These are phyloP conservation scores for Hyposoter didymator DNA, from an alignment of 2,888 invertebrate species.

Conservation along the genomic window DNA sequence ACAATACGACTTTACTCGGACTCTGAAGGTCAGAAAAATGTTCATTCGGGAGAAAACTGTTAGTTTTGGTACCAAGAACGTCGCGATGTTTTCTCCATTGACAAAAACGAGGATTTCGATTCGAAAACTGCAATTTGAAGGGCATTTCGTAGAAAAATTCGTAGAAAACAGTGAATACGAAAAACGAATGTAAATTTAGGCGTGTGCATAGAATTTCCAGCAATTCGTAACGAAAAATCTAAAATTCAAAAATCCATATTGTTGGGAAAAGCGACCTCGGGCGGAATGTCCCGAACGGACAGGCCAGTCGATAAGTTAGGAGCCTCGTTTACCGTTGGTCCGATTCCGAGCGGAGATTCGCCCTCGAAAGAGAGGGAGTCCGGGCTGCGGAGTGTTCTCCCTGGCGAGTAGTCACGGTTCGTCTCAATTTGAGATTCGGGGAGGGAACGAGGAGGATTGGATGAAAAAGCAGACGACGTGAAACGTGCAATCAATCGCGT, in stretches of 20 bases:
- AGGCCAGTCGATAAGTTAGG: constrained; percentile 40
- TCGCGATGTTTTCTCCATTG: no score
- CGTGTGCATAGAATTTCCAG: not conserved
- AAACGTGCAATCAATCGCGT: constrained; percentile 19
- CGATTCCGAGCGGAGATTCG: constrained; percentile 6
- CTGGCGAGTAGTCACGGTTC: not conserved
- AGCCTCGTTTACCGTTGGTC: constrained; percentile 45
- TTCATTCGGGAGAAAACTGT: no score
- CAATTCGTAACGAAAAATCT: not conserved
- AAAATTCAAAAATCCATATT: not conserved
- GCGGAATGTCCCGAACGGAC: not conserved
- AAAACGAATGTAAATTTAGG: no score
- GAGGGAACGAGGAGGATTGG: constrained; percentile 3
- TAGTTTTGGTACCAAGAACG: no score
- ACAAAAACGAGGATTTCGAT: no score
- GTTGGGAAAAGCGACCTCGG: not conserved
- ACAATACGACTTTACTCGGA: not conserved
- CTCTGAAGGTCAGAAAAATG: no score
- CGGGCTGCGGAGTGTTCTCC: not conserved
- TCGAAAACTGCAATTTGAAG: no score
- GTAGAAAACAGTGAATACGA: no score
- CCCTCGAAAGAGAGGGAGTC: constrained; percentile 8
- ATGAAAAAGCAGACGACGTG: constrained; percentile 32
- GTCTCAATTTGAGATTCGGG: constrained; percentile 6
- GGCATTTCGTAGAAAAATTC: no score